Evolutionary conservation across 2,797 vertebrate genomes (phyloP).

Genomic region (Chrysolophus pictus): DNA sequence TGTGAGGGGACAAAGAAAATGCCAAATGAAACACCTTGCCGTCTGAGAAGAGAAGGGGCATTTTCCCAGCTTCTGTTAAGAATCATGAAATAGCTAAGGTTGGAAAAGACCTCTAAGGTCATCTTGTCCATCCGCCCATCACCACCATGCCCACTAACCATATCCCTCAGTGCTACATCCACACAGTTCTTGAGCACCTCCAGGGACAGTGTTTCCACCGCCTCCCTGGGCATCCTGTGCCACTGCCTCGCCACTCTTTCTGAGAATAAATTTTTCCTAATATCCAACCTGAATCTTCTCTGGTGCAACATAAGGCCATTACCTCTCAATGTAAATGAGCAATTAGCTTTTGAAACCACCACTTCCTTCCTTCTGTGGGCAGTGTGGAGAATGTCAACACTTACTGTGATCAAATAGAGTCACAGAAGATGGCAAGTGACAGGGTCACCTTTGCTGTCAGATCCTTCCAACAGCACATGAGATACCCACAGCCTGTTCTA

Average conservation of each 20-base stretch:
- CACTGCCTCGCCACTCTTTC: too few relatives aligned
- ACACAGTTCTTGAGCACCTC: too few relatives aligned
- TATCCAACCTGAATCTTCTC: too few relatives aligned
- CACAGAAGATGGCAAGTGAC: accelerated
- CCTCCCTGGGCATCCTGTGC: too few relatives aligned
- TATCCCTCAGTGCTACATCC: too few relatives aligned
- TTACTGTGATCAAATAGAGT: not conserved
- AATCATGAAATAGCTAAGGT: not conserved
- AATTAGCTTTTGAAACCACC: not conserved
- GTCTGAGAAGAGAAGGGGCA: not conserved
- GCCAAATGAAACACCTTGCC: not conserved
- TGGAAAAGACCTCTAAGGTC: too few relatives aligned
- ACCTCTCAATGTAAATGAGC: not conserved
- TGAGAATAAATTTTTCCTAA: too few relatives aligned
- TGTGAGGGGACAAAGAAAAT: not conserved
- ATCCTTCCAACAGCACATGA: not conserved
- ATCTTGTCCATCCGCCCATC: too few relatives aligned
- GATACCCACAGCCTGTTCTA: not conserved
- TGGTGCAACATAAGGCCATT: too few relatives aligned
- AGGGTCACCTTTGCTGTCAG: not conserved
- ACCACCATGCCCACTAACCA: too few relatives aligned
- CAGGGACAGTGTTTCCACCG: too few relatives aligned
- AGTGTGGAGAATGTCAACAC: too few relatives aligned
- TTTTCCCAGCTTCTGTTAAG: not conserved
- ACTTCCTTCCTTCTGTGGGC: not conserved